phyloP scores from a whole-genome alignment of 2,113 vertebrate species.

The Limnothrissa miodon region DNA sequence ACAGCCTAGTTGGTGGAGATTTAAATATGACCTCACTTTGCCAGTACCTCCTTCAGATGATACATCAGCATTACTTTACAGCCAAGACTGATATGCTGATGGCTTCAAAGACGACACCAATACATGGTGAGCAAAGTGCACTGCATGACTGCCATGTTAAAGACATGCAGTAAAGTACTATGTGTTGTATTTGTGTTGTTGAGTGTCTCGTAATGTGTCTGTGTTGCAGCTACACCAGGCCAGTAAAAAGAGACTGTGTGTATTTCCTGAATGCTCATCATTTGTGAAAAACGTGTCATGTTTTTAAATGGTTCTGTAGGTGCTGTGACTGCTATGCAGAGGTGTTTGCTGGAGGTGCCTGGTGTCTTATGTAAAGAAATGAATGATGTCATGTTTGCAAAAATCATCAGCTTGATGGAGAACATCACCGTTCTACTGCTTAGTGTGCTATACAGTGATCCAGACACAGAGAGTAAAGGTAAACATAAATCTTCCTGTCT shows the following conservation, averaged over 20 bases:
- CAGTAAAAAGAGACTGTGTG: no score
- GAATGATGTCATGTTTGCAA: slow-evolving; percentile 48
- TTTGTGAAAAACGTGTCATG: background rate
- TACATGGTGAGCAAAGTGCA: slow-evolving; percentile 70
- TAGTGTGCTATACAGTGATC: slow-evolving; percentile 72
- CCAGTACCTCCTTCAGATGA: slow-evolving; percentile 65
- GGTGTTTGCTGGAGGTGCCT: slow-evolving; percentile 74
- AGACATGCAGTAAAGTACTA: no score
- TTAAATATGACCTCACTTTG: slow-evolving; percentile 54
- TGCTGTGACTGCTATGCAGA: slow-evolving; percentile 73
- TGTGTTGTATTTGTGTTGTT: no score
- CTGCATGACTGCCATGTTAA: background rate
- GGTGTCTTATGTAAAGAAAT: slow-evolving; percentile 48
- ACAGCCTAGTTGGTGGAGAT: background rate
- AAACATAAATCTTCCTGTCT: background rate
- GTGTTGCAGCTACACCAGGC: no score
- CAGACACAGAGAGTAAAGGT: slow-evolving; percentile 64
- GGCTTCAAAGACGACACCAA: slow-evolving; percentile 72
- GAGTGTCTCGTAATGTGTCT: no score
- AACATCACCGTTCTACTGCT: slow-evolving; percentile 77
- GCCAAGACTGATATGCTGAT: slow-evolving; percentile 75
- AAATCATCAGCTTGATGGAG: slow-evolving; percentile 68
- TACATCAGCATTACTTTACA: slow-evolving; percentile 71
- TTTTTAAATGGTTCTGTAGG: slow-evolving; percentile 60
- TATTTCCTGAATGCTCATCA: no score